Conservation (phyloP, 2,888 invertebrate species). For the Spatulosminthurus flaviceps region DNA sequence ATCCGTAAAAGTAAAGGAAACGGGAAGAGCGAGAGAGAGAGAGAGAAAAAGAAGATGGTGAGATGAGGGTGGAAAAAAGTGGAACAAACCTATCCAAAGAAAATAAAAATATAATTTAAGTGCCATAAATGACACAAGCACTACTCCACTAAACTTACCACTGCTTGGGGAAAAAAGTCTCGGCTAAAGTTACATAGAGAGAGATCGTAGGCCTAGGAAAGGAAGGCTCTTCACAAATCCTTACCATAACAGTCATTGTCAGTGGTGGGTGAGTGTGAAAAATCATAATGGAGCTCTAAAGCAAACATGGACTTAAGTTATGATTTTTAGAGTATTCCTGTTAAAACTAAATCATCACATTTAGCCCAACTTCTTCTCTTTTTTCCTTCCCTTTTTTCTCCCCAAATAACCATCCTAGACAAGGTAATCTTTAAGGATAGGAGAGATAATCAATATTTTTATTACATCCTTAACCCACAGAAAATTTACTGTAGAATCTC, state of each 20-base stretch:
- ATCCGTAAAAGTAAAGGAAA: neutral
- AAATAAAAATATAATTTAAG: slow-evolving; percentile 43
- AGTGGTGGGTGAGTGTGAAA: slow-evolving; percentile 43
- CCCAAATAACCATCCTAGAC: neutral
- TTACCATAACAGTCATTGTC: slow-evolving; percentile 35
- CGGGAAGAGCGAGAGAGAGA: neutral
- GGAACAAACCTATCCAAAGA: slow-evolving; percentile 33
- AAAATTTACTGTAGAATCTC: neutral
- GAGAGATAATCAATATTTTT: neutral
- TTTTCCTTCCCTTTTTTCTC: neutral
- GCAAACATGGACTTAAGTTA: slow-evolving; percentile 6
- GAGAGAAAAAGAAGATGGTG: neutral
- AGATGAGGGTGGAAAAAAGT: slow-evolving; percentile 22
- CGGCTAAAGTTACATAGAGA: no score
- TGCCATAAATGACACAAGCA: slow-evolving; percentile 40
- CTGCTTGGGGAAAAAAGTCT: neutral
- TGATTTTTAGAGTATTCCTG: slow-evolving; percentile 11
- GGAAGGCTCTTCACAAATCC: slow-evolving; percentile 4
- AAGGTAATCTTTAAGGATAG: neutral
- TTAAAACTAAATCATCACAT: slow-evolving; percentile 12
- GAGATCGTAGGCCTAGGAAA: neutral
- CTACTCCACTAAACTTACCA: neutral
- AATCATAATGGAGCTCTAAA: slow-evolving; percentile 39
- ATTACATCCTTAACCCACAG: neutral
- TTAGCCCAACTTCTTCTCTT: neutral